Percentiles rank a stretch among this genome's conserved stretches.
Evolutionary conservation across 1,140 invertebrate species (phyloP).

Genomic region (Diachasmimorpha longicaudata): DNA sequence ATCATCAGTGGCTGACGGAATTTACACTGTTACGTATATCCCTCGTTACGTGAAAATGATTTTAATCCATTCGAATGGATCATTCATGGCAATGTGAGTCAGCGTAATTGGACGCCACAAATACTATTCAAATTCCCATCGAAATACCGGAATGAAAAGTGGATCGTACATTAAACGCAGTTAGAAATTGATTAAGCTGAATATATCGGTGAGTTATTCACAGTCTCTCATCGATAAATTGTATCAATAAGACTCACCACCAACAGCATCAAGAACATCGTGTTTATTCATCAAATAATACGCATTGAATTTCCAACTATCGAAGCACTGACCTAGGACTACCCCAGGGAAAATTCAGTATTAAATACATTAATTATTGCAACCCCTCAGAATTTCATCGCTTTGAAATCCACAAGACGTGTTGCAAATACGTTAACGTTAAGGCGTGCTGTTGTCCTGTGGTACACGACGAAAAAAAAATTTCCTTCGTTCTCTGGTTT

Average conservation of each 20-base stretch:
- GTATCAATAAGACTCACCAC: neutral
- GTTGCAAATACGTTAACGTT: neutral
- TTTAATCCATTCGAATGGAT: neutral
- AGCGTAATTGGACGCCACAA: slow-evolving; percentile 13
- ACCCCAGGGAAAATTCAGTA: too few species aligned
- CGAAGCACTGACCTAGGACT: neutral
- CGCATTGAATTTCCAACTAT: neutral
- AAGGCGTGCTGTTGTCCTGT: neutral
- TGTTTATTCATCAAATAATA: neutral
- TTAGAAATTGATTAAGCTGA: neutral
- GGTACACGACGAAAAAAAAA: neutral
- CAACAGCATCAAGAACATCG: neutral
- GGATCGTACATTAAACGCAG: slow-evolving; percentile 11
- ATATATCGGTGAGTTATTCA: neutral
- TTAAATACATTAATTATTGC: too few species aligned
- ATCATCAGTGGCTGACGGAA: neutral
- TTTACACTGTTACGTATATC: neutral
- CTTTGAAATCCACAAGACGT: neutral
- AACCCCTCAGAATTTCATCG: neutral
- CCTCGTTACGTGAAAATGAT: neutral
- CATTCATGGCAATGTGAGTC: neutral
- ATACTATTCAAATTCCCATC: neutral
- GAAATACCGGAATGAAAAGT: neutral
- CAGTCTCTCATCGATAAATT: neutral
- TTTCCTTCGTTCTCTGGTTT: neutral